Evolutionary conservation across 35 echinoderm and acorn worm genomes (phyloP).

Genomic region (Lytechinus variegatus): DNA sequence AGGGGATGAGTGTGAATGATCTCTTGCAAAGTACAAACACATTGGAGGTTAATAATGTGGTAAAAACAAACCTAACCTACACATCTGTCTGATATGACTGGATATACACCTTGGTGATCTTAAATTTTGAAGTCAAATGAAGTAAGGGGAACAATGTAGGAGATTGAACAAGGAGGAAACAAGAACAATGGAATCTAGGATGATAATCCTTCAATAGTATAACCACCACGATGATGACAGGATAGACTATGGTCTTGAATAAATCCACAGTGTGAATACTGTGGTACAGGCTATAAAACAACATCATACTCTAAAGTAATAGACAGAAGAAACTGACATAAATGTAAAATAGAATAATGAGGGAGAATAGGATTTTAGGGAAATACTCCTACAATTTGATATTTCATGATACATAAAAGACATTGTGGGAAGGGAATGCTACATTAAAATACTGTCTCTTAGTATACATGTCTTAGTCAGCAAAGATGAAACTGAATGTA

Average conservation of each 20-base stretch:
- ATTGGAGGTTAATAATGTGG: background rate
- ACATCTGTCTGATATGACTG: background rate
- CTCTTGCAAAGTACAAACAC: background rate
- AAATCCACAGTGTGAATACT: background rate
- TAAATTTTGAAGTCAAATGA: background rate
- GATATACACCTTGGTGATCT: background rate
- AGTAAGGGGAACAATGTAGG: background rate
- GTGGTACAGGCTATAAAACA: too few species aligned
- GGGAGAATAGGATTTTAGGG: too few species aligned
- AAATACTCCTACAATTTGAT: too few species aligned
- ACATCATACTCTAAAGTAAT: too few species aligned
- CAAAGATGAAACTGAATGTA: too few species aligned
- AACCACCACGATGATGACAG: background rate
- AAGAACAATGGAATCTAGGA: background rate
- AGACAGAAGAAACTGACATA: too few species aligned
- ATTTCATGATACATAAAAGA: too few species aligned
- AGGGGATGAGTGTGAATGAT: background rate
- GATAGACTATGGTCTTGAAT: background rate
- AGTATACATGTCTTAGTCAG: too few species aligned
- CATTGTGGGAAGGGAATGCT: too few species aligned
- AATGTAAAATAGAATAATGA: too few species aligned
- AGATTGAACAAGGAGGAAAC: background rate
- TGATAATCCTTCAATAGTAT: background rate
- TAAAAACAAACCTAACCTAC: background rate
- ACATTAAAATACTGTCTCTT: too few species aligned